Conservation (phyloP, 2,113 vertebrate species). For the Cyanocitta stelleri region DNA sequence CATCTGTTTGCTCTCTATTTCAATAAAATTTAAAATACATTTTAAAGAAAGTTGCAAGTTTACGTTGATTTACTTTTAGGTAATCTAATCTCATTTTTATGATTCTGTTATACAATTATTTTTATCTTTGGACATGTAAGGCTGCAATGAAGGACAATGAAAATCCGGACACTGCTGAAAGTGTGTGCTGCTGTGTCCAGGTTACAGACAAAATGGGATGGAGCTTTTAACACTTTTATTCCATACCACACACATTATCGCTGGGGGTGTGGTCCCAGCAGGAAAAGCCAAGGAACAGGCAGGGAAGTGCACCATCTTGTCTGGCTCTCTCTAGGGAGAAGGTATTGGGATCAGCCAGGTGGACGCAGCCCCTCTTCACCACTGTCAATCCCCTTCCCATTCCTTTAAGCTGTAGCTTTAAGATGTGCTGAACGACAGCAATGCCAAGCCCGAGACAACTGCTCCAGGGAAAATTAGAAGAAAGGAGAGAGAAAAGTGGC, state of each 20-base stretch:
- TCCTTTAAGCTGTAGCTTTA: background rate
- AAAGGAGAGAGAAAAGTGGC: background rate
- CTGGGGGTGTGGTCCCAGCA: background rate
- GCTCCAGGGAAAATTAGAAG: background rate
- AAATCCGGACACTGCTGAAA: background rate
- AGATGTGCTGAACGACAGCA: background rate
- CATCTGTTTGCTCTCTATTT: background rate
- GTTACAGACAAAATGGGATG: background rate
- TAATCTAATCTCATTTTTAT: background rate
- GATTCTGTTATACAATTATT: background rate
- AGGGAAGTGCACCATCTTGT: background rate
- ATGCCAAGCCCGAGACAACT: background rate
- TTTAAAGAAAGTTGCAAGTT: background rate
- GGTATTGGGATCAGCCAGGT: background rate
- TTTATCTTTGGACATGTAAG: background rate
- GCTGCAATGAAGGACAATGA: background rate
- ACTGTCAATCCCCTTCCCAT: background rate
- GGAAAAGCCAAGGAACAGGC: background rate
- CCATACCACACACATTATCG: background rate
- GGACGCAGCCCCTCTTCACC: too few relatives aligned
- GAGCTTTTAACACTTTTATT: background rate
- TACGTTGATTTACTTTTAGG: background rate
- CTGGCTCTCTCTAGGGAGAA: background rate
- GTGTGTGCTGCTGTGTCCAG: background rate
- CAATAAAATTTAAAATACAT: background rate